A percentile compares a stretch with the other conserved stretches of the same genome.
Evolutionary conservation across 2,888 invertebrate genomes (phyloP).

Genomic region (Pogonocherus hispidulus): DNA sequence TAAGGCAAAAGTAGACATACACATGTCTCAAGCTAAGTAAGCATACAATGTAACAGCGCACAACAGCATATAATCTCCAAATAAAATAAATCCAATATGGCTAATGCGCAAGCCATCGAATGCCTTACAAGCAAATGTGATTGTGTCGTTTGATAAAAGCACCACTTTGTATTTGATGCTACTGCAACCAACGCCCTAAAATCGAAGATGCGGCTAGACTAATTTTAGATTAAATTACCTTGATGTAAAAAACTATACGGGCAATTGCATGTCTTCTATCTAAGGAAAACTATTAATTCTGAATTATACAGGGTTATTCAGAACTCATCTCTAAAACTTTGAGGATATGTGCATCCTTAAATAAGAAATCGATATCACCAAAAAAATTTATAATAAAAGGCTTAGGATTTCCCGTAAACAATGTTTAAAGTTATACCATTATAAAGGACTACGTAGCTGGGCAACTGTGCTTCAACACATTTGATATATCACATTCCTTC

Average conservation of each 20-base stretch:
- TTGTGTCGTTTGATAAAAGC: constrained; percentile 7
- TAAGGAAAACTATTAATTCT: too few species aligned
- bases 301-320: too few species aligned
- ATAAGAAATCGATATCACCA: too few species aligned
- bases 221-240: background rate
- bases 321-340: too few species aligned
- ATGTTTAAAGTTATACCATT: too few species aligned
- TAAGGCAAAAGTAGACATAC: background rate
- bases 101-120: constrained; percentile 14
- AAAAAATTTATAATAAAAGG: too few species aligned
- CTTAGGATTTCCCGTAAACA: too few species aligned
- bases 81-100: constrained; percentile 24
- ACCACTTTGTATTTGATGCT: constrained; percentile 7
- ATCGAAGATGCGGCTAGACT: background rate
- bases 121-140: constrained; percentile 18
- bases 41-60: background rate
- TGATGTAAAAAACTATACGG: background rate
- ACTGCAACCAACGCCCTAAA: constrained; percentile 16
- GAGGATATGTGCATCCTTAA: too few species aligned
- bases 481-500: too few species aligned
- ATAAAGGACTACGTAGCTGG: too few species aligned
- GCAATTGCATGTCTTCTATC: too few species aligned
- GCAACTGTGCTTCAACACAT: too few species aligned
- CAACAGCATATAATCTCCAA: constrained; percentile 11
- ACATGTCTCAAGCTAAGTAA: background rate